Evolutionary conservation across 1,140 invertebrate genomes (phyloP).

Genomic region (Hyles vespertilio): DNA sequence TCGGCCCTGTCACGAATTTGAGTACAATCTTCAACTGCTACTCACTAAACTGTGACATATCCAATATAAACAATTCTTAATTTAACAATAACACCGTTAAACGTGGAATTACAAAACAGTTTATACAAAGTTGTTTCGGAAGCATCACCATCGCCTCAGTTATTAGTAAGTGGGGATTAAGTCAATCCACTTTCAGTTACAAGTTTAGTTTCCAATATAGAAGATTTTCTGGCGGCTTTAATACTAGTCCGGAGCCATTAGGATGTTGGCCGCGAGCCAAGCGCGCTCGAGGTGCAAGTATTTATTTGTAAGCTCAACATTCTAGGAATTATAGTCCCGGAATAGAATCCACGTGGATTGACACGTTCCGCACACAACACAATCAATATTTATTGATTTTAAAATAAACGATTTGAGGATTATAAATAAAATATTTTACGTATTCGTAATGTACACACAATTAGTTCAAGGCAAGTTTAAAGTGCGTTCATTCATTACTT

Average conservation of each 20-base stretch:
- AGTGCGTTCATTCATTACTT: too few relatives aligned
- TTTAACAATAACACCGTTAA: too few relatives aligned
- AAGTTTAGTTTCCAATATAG: constrained; percentile 59
- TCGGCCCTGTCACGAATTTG: constrained; percentile 33
- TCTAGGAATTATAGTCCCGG: constrained; percentile 69
- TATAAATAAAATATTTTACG: too few relatives aligned
- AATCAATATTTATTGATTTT: constrained; percentile 1
- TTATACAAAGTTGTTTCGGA: too few relatives aligned
- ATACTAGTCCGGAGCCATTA: constrained; percentile 62
- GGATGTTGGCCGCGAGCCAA: constrained; percentile 63
- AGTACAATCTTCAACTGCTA: constrained; percentile 1
- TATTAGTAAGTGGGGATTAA: constrained; percentile 32
- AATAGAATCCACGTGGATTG: constrained; percentile 59
- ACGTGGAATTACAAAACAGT: too few relatives aligned
- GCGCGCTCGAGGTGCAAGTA: constrained; percentile 53
- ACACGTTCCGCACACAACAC: constrained; percentile 17
- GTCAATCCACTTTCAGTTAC: constrained; percentile 55
- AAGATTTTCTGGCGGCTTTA: constrained; percentile 64
- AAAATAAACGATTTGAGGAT: too few relatives aligned
- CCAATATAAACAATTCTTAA: neutral
- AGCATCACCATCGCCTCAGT: neutral
- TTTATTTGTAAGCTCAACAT: constrained; percentile 68
- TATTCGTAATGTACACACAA: too few relatives aligned
- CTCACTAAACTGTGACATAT: neutral
- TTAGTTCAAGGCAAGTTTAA: too few relatives aligned